phyloP scores from a whole-genome alignment of 2,113 vertebrate species.

The cattle (Bos taurus) region ARS-UCD2.0 NC_037328.1:54202501-54203000 shows the following conservation, averaged over 20 bases:
- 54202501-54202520: conserved; percentile 10
- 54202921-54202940: not conserved
- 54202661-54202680: not conserved
- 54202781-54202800: not conserved
- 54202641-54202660: not conserved
- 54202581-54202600: conserved; percentile 35
- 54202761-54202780: not conserved
- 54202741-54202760: not conserved
- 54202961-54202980: not conserved
- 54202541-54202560: conserved; percentile 38
- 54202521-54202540: conserved; percentile 40
- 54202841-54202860: not conserved
- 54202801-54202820: not conserved
- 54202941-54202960: not conserved
- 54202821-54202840: not conserved
- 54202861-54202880: not conserved
- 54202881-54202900: not conserved
- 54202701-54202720: not conserved
- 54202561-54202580: not conserved
- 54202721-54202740: not conserved
- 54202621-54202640: conserved; percentile 32
- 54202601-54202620: conserved; percentile 1
- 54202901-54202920: not conserved
- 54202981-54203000: not conserved
- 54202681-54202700: not conserved